These are phyloP conservation scores for Hirtodrosophila duncani DNA, from an alignment of 2,888 invertebrate species.

Conservation along the genomic window DNA sequence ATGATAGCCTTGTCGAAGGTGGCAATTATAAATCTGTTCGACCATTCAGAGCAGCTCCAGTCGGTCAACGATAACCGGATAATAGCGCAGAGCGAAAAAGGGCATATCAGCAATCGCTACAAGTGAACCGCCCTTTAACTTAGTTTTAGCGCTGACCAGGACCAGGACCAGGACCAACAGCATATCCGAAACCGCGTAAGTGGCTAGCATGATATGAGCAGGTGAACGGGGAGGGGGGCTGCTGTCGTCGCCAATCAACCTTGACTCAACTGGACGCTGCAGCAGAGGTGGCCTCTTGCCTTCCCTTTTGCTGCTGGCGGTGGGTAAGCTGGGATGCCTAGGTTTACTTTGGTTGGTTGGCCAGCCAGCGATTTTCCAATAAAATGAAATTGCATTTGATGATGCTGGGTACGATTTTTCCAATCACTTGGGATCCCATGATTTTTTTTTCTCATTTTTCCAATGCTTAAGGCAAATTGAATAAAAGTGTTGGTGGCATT, in stretches of 20 bases:
- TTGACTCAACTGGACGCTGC: conserved; percentile 19
- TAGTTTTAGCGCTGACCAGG: conserved; percentile 35
- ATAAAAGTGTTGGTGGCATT: conserved; percentile 67
- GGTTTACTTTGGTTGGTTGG: conserved; percentile 44
- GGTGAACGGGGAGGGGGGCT: conserved; percentile 39
- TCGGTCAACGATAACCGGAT: too few species aligned
- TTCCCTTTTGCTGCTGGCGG: conserved; percentile 6
- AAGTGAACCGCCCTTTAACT: conserved; percentile 33
- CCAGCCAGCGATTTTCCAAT: conserved; percentile 69
- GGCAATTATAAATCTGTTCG: too few species aligned
- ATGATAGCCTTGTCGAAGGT: too few species aligned
- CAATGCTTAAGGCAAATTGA: conserved; percentile 69
- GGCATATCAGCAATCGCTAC: conserved; percentile 28
- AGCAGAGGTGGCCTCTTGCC: conserved; percentile 3
- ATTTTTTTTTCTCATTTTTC: conserved; percentile 36
- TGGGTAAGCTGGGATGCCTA: conserved; percentile 1
- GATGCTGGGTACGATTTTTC: conserved; percentile 60
- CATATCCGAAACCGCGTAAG: conserved; percentile 22
- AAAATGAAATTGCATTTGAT: conserved; percentile 71
- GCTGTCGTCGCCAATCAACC: conserved; percentile 50
- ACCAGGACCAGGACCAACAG: conserved; percentile 9
- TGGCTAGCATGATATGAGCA: conserved; percentile 26
- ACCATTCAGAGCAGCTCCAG: too few species aligned
- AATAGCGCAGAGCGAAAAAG: too few species aligned
- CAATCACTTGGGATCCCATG: conserved; percentile 32